These are phyloP conservation scores for Drosophila erecta DNA, from an alignment of 1,140 invertebrate species.

Conservation along the genomic window DNA sequence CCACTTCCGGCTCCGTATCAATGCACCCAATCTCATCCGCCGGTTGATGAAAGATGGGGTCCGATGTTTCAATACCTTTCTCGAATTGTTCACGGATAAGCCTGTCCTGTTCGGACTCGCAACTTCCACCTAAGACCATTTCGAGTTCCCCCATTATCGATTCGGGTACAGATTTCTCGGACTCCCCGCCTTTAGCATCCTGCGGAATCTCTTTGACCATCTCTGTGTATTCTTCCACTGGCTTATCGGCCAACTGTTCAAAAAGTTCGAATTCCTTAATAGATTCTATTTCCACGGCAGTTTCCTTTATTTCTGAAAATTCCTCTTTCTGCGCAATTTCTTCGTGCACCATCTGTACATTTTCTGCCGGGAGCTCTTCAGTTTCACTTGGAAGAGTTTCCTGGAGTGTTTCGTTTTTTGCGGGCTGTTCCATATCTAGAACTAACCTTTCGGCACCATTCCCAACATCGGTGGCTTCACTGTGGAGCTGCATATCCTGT, in stretches of 20 bases:
- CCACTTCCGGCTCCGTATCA: constrained; percentile 2
- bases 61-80: not conserved
- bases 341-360: not conserved
- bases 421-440: too few relatives aligned
- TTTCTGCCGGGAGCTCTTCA: not conserved
- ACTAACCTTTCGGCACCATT: too few relatives aligned
- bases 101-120: constrained; percentile 1
- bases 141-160: not conserved
- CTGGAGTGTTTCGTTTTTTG: too few relatives aligned
- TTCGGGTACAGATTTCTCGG: not conserved
- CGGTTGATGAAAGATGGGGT: not conserved
- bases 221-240: not conserved
- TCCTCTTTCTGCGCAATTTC: not conserved
- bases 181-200: not conserved
- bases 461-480: not conserved
- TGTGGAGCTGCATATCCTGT: too few relatives aligned
- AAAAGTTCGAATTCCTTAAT: not conserved
- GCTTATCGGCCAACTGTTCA: not conserved
- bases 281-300: not conserved
- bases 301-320: not conserved
- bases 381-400: not conserved
- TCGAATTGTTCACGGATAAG: not conserved
- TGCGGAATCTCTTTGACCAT: not conserved
- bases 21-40: not conserved
- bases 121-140: not conserved